Evolutionary conservation across 2,888 invertebrate species (phyloP), one percentile per base, ranked within the genome.

Genomic region (Eupithecia dodoneata): DNA sequence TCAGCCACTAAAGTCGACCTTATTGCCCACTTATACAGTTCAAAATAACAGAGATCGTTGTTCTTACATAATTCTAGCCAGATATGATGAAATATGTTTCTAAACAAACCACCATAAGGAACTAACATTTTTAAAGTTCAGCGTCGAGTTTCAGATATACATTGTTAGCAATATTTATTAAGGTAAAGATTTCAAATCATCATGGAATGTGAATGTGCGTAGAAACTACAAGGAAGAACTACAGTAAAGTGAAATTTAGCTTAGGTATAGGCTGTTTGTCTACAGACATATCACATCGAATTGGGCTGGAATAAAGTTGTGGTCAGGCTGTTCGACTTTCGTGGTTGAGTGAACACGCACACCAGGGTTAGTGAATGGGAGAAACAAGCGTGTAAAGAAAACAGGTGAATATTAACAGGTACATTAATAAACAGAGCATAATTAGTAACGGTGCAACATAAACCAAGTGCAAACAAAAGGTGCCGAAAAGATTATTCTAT

Each of bases 1-100:
- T 76, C 78, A 73, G 73, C 77, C 74, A 76, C 76, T 67, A 75
- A 80, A 76, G 70, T 76, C 77, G 49, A 78, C 72, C 74, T 76
- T 75, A 77, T 49, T 75, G 55, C 59, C 49, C 52, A 10, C 9
- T 30, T 1, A 73, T 75, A 73, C 65, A 71, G 69, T 70, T 18
- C 73, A 30, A 69, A 47, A 44, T 18, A 44, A 44, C 69, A n/a
- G 42, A 18, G 4, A 66, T 15, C 3, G 15, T 65, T 3, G 63
- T 30, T 4, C 6, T 66, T 42, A 66, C 30, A 9, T 0, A 15
- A n/a, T 2, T 59, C 12, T 3, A 30, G 30, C 30, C 63, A 63
- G n/a, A 30, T 63, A 9, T 10, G 18, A 18, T 30, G 12, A 4
- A 12, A 63, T 10, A 18, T 55, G 4, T 18, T 59, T 18, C 18